A percentile compares a stretch with the other conserved stretches of the same genome.
These are phyloP conservation scores for Synanthedon vespiformis DNA, from an alignment of 2,888 invertebrate species.

Conservation along the genomic window DNA sequence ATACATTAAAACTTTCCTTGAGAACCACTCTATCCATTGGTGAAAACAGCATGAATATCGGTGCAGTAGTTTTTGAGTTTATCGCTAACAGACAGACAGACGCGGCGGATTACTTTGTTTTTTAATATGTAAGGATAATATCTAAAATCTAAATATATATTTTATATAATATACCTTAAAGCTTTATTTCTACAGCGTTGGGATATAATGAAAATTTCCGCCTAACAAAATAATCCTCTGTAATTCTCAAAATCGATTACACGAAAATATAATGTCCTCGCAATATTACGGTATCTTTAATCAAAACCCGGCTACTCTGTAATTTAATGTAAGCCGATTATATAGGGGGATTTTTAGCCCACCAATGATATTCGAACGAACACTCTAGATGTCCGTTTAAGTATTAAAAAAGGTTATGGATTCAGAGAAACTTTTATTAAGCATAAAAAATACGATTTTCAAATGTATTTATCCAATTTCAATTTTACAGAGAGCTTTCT, in stretches of 20 bases:
- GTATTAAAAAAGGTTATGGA: not conserved
- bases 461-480: no score
- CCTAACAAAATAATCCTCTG: not conserved
- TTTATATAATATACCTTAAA: no score
- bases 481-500: no score
- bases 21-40: no score
- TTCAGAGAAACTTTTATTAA: not conserved
- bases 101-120: no score
- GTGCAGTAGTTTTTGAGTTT: no score
- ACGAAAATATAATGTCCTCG: not conserved
- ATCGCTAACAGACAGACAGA: no score
- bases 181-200: not conserved
- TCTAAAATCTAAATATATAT: no score
- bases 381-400: not conserved
- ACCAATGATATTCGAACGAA: not conserved
- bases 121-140: no score
- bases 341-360: constrained; percentile 3
- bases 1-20: no score
- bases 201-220: not conserved
- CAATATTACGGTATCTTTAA: constrained; percentile 1
- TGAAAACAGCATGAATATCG: no score
- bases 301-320: constrained; percentile 2
- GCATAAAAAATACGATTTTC: not conserved
- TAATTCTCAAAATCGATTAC: not conserved
- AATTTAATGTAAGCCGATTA: constrained; percentile 7